phyloP scores from a whole-genome alignment of 2,113 vertebrate species.

The Pollimyrus isidori region DNA sequence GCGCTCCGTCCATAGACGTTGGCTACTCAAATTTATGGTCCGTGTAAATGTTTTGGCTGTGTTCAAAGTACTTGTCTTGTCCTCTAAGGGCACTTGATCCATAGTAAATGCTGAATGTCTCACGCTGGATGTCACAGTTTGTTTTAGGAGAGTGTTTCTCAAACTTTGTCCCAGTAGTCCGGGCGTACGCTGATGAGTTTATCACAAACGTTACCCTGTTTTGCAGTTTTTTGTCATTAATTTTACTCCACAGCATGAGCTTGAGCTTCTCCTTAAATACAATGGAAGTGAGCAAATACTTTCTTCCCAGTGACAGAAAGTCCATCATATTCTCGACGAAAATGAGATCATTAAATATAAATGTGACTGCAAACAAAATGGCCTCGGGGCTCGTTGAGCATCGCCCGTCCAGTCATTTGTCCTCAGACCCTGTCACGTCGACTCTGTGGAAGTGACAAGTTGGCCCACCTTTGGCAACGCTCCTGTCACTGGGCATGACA shows the following conservation, averaged over 20 bases:
- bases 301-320: background rate
- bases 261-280: background rate
- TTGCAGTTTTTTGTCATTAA: background rate
- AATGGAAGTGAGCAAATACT: background rate
- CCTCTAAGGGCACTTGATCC: background rate
- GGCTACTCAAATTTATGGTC: background rate
- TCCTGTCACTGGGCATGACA: background rate
- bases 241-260: background rate
- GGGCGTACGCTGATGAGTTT: conserved; percentile 28
- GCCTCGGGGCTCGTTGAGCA: background rate
- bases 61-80: background rate
- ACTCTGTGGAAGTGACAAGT: background rate
- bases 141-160: conserved; percentile 21
- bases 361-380: background rate
- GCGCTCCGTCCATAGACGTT: background rate
- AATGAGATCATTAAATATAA: background rate
- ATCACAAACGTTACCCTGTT: background rate
- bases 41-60: background rate
- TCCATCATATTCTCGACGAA: background rate
- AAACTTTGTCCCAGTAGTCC: conserved; percentile 31
- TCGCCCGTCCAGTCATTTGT: background rate
- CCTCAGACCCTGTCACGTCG: background rate
- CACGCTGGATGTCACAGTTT: background rate
- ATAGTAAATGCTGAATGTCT: background rate
- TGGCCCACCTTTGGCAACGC: background rate